A percentile compares a stretch with the other conserved stretches of the same genome.
These are phyloP conservation scores for Hippasteria phrygiana DNA, from an alignment of 53 echinoderm and acorn worm genomes.

Conservation along the genomic window DNA sequence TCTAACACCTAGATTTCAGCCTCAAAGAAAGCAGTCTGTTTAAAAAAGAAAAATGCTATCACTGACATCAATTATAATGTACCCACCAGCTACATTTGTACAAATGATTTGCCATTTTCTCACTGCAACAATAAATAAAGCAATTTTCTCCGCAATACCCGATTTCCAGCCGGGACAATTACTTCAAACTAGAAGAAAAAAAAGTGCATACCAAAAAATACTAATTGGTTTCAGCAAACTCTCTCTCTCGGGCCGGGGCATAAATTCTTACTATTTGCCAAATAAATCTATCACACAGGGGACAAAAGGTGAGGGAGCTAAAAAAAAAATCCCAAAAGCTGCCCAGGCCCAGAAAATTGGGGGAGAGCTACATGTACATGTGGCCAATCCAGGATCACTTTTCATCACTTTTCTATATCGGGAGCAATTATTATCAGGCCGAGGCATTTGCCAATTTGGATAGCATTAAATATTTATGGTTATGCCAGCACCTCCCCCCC, in stretches of 20 bases:
- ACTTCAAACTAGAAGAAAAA: not conserved
- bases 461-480: conserved; percentile 61
- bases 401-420: conserved; percentile 30
- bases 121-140: too few relatives aligned
- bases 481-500: not conserved
- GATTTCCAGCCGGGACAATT: not conserved
- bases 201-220: not conserved
- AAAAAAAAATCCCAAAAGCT: not conserved
- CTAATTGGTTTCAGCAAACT: conserved; percentile 1
- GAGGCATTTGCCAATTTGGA: conserved; percentile 61
- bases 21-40: too few relatives aligned
- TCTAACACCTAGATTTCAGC: too few relatives aligned
- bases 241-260: not conserved
- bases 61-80: too few relatives aligned
- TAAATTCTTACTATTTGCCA: not conserved
- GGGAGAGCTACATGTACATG: not conserved
- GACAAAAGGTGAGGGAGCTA: not conserved
- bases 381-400: conserved; percentile 1
- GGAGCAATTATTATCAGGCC: conserved; percentile 37
- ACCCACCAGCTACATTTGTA: too few relatives aligned
- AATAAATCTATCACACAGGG: conserved; percentile 38
- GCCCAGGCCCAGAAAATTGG: too few relatives aligned
- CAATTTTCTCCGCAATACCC: not conserved
- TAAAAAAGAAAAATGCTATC: too few relatives aligned
- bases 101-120: too few relatives aligned